Conservation (phyloP, 2,797 vertebrate genomes). For the Leptoclinus maculatus region DNA sequence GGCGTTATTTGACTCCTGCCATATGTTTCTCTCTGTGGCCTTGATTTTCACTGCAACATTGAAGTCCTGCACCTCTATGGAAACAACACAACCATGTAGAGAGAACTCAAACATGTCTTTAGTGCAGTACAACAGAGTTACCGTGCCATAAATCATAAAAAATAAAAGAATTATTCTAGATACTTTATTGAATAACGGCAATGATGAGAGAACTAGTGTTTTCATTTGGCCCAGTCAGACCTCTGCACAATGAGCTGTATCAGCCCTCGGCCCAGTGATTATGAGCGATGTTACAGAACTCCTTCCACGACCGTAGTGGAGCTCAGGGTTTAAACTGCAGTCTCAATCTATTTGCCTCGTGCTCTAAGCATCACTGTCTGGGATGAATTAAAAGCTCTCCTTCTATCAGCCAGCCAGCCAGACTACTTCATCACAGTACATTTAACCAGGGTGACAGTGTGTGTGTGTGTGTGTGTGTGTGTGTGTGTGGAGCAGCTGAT, state of each 20-base stretch:
- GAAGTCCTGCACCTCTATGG: no score
- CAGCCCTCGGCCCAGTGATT: neutral
- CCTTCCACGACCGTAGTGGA: neutral
- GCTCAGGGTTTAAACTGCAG: slow-evolving; percentile 13
- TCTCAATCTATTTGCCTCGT: slow-evolving; percentile 41
- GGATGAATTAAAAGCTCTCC: slow-evolving; percentile 56
- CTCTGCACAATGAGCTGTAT: neutral
- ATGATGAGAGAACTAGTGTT: neutral
- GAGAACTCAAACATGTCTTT: no score
- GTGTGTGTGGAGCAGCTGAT: slow-evolving; percentile 60
- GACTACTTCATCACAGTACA: slow-evolving; percentile 62
- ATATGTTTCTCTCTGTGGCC: no score
- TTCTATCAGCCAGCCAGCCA: slow-evolving; percentile 42
- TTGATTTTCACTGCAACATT: no score
- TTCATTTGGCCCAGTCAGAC: neutral
- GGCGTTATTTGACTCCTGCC: no score
- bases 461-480: slow-evolving; percentile 23
- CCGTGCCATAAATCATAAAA: no score
- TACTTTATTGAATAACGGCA: neutral
- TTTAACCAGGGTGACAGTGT: slow-evolving; percentile 33
- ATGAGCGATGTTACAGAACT: neutral
- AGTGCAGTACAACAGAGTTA: no score
- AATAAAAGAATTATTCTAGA: neutral
- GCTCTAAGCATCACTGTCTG: slow-evolving; percentile 39
- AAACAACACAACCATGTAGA: no score